Evolutionary conservation across 2,888 invertebrate genomes (phyloP).

Genomic region (Opisthograptis luteolata): DNA sequence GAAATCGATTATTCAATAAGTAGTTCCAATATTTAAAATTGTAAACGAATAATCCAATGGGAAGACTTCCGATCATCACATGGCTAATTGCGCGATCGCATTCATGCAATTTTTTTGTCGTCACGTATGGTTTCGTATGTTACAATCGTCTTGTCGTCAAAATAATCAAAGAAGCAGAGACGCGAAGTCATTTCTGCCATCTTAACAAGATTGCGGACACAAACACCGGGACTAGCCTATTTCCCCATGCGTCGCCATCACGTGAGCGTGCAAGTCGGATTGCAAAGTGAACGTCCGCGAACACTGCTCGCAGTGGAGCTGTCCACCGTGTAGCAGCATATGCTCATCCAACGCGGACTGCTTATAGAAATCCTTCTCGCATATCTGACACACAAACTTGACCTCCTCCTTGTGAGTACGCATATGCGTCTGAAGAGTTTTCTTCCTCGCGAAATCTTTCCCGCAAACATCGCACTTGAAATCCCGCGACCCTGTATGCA

Average conservation of each 20-base stretch:
- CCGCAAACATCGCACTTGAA: conserved; percentile 46
- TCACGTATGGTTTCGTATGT: no score
- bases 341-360: conserved; percentile 2
- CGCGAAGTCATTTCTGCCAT: no score
- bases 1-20: no score
- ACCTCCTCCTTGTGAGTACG: conserved; percentile 38
- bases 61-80: no score
- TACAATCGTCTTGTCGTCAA: no score
- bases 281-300: background rate
- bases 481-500: conserved; percentile 43
- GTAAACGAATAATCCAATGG: no score
- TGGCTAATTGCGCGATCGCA: no score
- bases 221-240: background rate
- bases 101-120: no score
- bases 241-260: conserved; percentile 10
- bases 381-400: conserved; percentile 41
- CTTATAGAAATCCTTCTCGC: conserved; percentile 8
- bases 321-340: background rate
- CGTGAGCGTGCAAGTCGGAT: conserved; percentile 3
- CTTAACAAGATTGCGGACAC: no score
- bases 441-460: conserved; percentile 43
- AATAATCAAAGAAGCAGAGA: no score
- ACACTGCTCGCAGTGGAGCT: conserved; percentile 2
- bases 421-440: conserved; percentile 39
- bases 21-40: no score